Evolutionary conservation across 2,888 invertebrate genomes (phyloP).

Genomic region (Podotricha telesiphe): DNA sequence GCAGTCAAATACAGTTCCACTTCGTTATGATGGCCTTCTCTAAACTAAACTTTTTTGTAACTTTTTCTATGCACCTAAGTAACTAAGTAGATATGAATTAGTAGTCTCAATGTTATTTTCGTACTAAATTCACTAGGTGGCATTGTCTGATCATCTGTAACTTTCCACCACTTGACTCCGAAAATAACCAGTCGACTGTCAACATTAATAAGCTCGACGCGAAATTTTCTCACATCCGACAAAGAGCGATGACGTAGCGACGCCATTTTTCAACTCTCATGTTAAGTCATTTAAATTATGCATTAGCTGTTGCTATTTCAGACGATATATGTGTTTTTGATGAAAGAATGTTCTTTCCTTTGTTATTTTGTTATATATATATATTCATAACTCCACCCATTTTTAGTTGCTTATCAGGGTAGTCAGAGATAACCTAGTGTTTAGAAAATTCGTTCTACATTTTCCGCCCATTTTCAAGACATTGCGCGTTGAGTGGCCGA

Average conservation of each 20-base stretch:
- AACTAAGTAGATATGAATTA: too few species aligned
- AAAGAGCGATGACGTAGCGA: slow-evolving; percentile 41
- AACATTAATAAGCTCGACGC: slow-evolving; percentile 43
- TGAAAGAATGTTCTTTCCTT: slow-evolving; percentile 7
- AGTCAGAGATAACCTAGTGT: too few species aligned
- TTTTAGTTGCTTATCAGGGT: too few species aligned
- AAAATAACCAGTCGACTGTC: slow-evolving; percentile 44
- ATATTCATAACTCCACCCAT: too few species aligned
- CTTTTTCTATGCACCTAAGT: too few species aligned
- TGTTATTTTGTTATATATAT: background rate
- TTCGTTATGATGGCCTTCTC: too few species aligned
- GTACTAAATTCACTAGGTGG: slow-evolving; percentile 54
- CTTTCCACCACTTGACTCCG: slow-evolving; percentile 48
- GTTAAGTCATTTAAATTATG: slow-evolving; percentile 35
- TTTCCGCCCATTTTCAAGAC: too few species aligned
- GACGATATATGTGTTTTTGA: slow-evolving; percentile 11
- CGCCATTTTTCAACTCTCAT: slow-evolving; percentile 41
- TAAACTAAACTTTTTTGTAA: too few species aligned
- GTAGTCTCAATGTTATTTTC: slow-evolving; percentile 50
- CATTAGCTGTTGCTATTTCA: slow-evolving; percentile 26
- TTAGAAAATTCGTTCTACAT: too few species aligned
- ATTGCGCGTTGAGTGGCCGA: too few species aligned
- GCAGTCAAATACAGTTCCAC: too few species aligned
- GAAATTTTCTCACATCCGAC: slow-evolving; percentile 38
- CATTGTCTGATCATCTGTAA: slow-evolving; percentile 50